Evolutionary conservation across 2,797 vertebrate species (phyloP), one percentile per base, ranked within the genome.

Genomic region (Selene dorsalis): DNA sequence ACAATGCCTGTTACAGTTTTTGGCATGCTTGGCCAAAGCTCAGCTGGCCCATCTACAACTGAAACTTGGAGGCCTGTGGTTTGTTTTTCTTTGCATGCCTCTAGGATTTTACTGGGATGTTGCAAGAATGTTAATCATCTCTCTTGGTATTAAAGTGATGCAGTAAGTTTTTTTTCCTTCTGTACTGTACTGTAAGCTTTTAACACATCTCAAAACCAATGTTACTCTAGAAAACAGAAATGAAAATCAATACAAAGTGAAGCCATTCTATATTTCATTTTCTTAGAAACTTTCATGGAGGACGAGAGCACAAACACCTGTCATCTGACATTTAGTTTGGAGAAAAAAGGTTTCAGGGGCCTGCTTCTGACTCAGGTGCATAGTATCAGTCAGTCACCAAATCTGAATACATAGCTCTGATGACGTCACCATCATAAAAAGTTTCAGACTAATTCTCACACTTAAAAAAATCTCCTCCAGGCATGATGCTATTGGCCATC

Each of bases 221-320:
- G 5, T 50, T 52, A n/a, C 39, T 59, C 3, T 45, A 48, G 3
- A 50, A 79, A 89, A 81, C 47, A 74, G 76, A 82, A 80, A 74
- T 73, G 58, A 80, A 9, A 75, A 41, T 20, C 67, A 60, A 61
- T 60, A 32, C 63, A 47, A 59, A 64, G 20, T 6, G 0, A 48
- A 22, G 8, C 9, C 20, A 16, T 8, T 24, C 38, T 61, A 16
- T 16, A 45, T 68, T 22, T 32, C 11, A 17, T 11, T 24, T 59
- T 38, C 22, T 10, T 12, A 3, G 35, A 78, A 73, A 70, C 38
- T 66, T 35, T 75, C 53, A 58, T 7, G 10, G 47, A 73, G 58
- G 78, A 85, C 82, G 43, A 80, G 52, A 38, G 61, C 5, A 11
- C 28, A 10, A 17, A 70, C 78, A 84, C 56, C 67, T 85, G 72